Evolutionary conservation across 2,888 invertebrate genomes (phyloP).

Genomic region (Metallyticus violacea): DNA sequence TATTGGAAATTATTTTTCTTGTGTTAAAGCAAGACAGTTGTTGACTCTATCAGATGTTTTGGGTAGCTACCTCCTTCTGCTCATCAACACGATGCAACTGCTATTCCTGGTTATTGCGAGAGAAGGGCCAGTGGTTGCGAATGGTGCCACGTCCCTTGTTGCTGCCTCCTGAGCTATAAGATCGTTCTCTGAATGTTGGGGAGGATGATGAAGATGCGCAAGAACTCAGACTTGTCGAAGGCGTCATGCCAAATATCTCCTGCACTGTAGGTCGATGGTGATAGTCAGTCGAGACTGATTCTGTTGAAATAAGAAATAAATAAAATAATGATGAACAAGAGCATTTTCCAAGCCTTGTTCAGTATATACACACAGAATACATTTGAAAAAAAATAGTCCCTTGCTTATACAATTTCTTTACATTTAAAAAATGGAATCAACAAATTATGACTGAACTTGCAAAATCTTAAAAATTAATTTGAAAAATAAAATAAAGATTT

Average conservation of each 20-base stretch:
- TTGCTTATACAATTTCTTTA: too few relatives aligned
- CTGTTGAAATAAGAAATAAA: constrained; percentile 38
- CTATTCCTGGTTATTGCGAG: constrained; percentile 31
- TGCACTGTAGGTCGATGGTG: constrained; percentile 47
- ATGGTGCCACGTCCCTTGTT: constrained; percentile 43
- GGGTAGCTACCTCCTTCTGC: not conserved
- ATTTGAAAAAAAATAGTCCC: too few relatives aligned
- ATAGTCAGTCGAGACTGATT: constrained; percentile 43
- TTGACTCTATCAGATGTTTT: not conserved
- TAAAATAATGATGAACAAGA: too few relatives aligned
- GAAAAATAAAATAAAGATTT: too few relatives aligned
- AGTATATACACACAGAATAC: too few relatives aligned
- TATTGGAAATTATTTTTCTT: not conserved
- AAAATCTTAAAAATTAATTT: too few relatives aligned
- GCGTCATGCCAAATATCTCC: constrained; percentile 49
- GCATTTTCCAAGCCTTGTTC: too few relatives aligned
- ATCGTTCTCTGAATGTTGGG: constrained; percentile 47
- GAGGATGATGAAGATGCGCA: constrained; percentile 47
- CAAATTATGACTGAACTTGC: too few relatives aligned
- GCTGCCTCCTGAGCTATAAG: constrained; percentile 45
- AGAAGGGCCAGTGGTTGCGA: constrained; percentile 45
- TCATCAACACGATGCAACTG: not conserved
- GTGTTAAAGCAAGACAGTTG: not conserved
- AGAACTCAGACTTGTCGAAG: constrained; percentile 48
- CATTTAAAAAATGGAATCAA: too few relatives aligned